Percentiles rank a stretch among this genome's conserved stretches.
Evolutionary conservation across 2,113 vertebrate species (phyloP).

Genomic region (Azemiops feae): DNA sequence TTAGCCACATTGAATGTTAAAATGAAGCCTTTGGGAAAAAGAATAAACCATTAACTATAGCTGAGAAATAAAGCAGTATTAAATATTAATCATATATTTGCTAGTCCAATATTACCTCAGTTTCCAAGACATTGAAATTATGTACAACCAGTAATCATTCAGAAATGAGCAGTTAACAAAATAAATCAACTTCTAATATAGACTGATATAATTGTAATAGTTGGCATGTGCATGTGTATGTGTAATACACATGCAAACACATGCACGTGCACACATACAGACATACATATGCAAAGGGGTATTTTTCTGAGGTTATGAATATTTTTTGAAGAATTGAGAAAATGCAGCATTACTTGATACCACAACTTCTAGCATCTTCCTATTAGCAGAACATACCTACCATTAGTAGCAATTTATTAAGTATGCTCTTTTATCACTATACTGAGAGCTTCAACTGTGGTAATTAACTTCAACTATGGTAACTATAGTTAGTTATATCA

Average conservation of each 20-base stretch:
- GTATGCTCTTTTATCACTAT: background rate
- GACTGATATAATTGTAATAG: background rate
- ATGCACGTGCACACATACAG: background rate
- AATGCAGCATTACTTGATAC: background rate
- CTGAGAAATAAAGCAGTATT: slow-evolving; percentile 5
- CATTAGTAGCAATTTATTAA: background rate
- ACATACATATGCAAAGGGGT: background rate
- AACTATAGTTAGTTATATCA: background rate
- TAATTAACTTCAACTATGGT: background rate
- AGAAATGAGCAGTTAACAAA: background rate
- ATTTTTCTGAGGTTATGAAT: background rate
- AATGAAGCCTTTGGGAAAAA: background rate
- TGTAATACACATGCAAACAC: background rate
- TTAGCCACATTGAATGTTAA: slow-evolving; percentile 4
- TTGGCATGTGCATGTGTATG: background rate
- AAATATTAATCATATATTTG: background rate
- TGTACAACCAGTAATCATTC: background rate
- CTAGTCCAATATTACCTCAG: slow-evolving; percentile 29
- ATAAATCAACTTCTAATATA: background rate
- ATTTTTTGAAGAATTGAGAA: background rate
- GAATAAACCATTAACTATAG: slow-evolving; percentile 7
- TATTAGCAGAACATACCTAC: background rate
- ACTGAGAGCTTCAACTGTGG: background rate
- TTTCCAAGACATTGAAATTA: slow-evolving; percentile 12
- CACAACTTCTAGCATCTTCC: background rate